Evolutionary conservation across 2,797 vertebrate species (phyloP), one percentile per base, ranked within the genome.

Genomic region (Clarias pachynema): DNA sequence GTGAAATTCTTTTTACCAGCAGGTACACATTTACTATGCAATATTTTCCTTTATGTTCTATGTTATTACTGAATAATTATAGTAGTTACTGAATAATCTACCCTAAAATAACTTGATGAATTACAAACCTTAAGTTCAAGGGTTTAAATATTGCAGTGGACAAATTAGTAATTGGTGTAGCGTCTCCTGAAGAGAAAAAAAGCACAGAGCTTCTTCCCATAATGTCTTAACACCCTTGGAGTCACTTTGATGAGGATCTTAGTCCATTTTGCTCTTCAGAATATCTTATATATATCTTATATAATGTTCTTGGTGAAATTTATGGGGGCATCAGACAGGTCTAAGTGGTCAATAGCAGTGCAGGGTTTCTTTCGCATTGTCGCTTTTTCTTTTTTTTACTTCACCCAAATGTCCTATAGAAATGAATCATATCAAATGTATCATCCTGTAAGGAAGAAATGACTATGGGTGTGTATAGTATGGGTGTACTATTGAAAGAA

Each of bases 321-420:
- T 49, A 40, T 70, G 37, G 18, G 22, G 68, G 37, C 22, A 72
- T 72, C 22, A 72, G 37, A 72, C 9, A 24, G 9, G 34, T 3
- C 22, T 37, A 69, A 37, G 7, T 68, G 63, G 49, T 75, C 26
- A 31, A 24, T 59, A 31, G 18, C 31, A 10, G 5, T 59, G 56
- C 31, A 62, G 34, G 68, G 8, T 40, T 70, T 70, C 0, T 4
- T 59, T 24, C 34, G 29, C 59, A 1, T 49, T 80, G 22, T 49
- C n/a, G 74, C 59, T 83, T 79, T 85, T 77, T 31, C 37, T 86
- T 80, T 80, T 80, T 72, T 73, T 62, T 86, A 82, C 75, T 26
- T 34, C n/a, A 80, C 72, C 22, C 20, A 49, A 44, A 69, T 83
- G 81, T 82, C 4, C 24, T 84, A 78, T 79, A 80, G 60, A 80